These are phyloP conservation scores for Cheilosia scutellata DNA, from an alignment of 2,888 invertebrate species.

Conservation along the genomic window DNA sequence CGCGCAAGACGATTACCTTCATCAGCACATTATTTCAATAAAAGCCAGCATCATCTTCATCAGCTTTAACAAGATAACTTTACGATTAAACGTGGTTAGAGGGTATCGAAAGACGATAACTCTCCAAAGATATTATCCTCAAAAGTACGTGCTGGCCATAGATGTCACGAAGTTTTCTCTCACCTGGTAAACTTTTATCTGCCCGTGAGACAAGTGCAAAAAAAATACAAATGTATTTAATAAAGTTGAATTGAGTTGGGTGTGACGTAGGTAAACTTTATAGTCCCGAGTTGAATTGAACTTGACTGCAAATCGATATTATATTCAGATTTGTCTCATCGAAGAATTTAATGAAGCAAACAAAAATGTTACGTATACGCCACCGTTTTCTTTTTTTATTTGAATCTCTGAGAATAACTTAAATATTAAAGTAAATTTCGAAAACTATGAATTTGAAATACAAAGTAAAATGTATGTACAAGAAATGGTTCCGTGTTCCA, in stretches of 20 bases:
- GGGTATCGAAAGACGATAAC: conserved; percentile 45
- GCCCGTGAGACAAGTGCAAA: conserved; percentile 8
- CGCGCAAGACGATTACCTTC: conserved; percentile 33
- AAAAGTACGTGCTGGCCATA: conserved; percentile 53
- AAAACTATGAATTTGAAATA: no score
- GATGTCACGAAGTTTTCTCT: conserved; percentile 40
- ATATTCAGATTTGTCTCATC: background rate
- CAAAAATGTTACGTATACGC: conserved; percentile 15
- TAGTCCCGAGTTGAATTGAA: background rate
- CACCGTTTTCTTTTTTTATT: background rate
- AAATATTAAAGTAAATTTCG: no score
- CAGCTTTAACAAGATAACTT: conserved; percentile 47
- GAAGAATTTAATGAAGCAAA: background rate
- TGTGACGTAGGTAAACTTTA: background rate
- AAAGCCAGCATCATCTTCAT: conserved; percentile 8
- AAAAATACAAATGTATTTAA: conserved; percentile 9
- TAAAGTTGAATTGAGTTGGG: conserved; percentile 1
- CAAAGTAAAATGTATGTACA: conserved; percentile 10
- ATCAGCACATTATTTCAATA: conserved; percentile 60
- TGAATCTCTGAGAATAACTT: background rate
- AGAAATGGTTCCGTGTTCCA: conserved; percentile 8
- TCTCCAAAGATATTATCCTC: conserved; percentile 47
- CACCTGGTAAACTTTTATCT: conserved; percentile 46
- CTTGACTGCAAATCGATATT: background rate
- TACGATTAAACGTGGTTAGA: conserved; percentile 33